These are phyloP conservation scores for Anableps anableps DNA, from an alignment of 2,797 vertebrate genomes.

Conservation along the genomic window DNA sequence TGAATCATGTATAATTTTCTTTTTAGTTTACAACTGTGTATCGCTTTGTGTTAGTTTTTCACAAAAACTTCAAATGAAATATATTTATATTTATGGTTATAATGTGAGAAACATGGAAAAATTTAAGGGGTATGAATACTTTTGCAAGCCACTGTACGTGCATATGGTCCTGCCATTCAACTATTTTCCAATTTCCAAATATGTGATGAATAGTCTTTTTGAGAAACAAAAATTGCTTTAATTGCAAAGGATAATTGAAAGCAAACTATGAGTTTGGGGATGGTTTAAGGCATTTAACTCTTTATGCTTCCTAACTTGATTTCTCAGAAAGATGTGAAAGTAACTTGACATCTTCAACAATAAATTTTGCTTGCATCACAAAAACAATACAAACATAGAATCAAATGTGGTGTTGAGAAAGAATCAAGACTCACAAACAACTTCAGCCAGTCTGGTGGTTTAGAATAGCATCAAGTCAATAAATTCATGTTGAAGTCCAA, in stretches of 20 bases:
- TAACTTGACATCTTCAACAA: background rate
- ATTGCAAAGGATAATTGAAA: background rate
- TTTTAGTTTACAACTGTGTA: too few relatives aligned
- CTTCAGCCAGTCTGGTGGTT: background rate
- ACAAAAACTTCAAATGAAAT: too few relatives aligned
- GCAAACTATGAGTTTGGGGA: background rate
- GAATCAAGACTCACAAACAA: background rate
- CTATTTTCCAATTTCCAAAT: background rate
- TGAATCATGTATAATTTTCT: too few relatives aligned
- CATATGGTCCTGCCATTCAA: background rate
- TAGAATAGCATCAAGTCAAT: background rate
- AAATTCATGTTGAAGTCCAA: background rate
- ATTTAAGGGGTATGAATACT: too few relatives aligned
- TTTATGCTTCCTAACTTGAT: background rate
- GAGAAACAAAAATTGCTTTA: background rate
- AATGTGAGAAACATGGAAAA: background rate
- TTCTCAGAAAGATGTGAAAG: background rate
- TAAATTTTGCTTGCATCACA: background rate
- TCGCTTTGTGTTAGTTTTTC: too few relatives aligned
- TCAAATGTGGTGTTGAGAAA: background rate
- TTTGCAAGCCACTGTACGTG: too few relatives aligned
- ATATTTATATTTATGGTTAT: too few relatives aligned
- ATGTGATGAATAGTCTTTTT: background rate
- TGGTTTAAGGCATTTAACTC: background rate
- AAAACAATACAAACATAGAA: background rate